Conservation (phyloP, 2,113 vertebrate species). For the Dryoscopus gambensis region DNA sequence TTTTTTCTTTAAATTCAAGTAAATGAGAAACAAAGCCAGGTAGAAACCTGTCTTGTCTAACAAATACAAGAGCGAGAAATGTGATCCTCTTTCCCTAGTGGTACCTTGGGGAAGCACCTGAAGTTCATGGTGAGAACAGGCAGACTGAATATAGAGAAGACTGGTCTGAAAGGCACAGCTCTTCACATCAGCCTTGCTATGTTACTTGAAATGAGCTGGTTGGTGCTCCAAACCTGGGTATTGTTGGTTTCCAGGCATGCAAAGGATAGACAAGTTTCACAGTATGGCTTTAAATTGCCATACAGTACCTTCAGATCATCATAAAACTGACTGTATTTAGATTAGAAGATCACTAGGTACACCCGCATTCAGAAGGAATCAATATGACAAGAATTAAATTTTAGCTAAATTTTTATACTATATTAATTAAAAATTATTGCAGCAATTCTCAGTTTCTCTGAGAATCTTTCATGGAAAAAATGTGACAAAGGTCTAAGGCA, state of each 20-base stretch:
- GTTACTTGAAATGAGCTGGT: not conserved
- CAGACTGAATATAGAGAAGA: not conserved
- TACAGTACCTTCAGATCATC: not conserved
- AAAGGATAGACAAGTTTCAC: not conserved
- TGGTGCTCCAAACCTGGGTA: not conserved
- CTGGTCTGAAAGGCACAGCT: not conserved
- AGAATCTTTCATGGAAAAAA: rapidly evolving
- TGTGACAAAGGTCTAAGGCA: not conserved
- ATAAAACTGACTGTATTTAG: not conserved
- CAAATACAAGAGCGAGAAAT: not conserved
- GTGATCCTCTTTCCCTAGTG: not conserved
- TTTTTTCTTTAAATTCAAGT: not conserved
- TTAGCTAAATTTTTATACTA: not conserved
- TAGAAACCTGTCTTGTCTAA: not conserved
- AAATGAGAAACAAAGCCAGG: not conserved
- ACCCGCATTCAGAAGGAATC: not conserved
- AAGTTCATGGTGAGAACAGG: not conserved
- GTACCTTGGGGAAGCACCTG: not conserved
- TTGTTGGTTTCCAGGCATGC: not conserved
- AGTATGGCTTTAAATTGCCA: not conserved
- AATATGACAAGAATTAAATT: not conserved
- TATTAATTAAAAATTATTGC: not conserved
- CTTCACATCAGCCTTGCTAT: not conserved
- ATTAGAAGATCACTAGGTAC: not conserved
- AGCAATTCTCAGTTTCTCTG: not conserved